Conservation (phyloP, 1,140 invertebrate genomes). For the Hypothenemus hampei region DNA sequence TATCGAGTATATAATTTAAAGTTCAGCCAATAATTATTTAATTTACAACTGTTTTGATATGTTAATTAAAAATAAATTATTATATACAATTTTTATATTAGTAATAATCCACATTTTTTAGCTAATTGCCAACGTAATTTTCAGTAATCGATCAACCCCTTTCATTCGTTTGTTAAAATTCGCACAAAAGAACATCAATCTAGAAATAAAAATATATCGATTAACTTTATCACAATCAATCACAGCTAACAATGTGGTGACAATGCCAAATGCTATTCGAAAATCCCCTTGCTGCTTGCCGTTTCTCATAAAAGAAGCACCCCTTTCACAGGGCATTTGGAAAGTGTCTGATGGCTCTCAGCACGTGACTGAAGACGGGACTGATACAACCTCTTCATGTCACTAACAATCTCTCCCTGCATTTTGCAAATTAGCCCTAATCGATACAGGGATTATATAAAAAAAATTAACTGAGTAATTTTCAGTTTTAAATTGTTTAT, state of each 20-base stretch:
- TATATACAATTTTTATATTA: neutral
- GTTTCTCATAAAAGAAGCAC: conserved; percentile 17
- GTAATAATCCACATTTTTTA: neutral
- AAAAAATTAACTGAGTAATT: no score
- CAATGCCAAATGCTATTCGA: conserved; percentile 20
- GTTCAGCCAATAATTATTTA: conserved; percentile 23
- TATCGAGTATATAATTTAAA: conserved; percentile 19
- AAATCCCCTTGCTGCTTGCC: conserved; percentile 19
- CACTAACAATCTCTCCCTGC: conserved; percentile 6
- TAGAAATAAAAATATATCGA: conserved; percentile 20
- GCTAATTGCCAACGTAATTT: no score
- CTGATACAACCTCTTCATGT: conserved; percentile 18
- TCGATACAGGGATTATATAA: no score
- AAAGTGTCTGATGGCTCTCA: conserved; percentile 7
- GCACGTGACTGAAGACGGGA: conserved; percentile 19
- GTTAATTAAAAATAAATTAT: conserved; percentile 19
- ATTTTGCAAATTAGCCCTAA: neutral
- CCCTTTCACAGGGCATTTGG: conserved; percentile 14
- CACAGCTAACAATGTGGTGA: conserved; percentile 22
- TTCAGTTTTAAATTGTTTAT: no score
- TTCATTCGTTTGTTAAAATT: conserved; percentile 4
- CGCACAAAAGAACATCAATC: conserved; percentile 14
- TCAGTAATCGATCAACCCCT: conserved; percentile 12
- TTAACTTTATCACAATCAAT: conserved; percentile 21
- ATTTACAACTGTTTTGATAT: conserved; percentile 21